Percentiles rank a stretch among this genome's conserved stretches.
Conservation (phyloP, 2,797 vertebrate genomes). For the Glossophaga mutica region DNA sequence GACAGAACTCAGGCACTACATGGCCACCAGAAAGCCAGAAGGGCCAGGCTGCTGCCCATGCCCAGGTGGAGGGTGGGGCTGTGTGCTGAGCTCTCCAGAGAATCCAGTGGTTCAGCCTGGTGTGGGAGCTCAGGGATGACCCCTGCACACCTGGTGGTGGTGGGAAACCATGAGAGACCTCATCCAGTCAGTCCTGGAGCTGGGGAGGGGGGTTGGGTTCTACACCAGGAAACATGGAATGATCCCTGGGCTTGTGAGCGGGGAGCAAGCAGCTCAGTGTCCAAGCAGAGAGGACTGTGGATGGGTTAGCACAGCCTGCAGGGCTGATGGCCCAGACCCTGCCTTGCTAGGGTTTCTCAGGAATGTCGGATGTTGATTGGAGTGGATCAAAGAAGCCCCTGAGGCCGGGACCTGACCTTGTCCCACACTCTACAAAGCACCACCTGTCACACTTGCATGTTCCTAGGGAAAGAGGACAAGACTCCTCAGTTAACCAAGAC, state of each 20-base stretch:
- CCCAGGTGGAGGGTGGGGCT: background rate
- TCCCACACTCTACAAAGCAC: background rate
- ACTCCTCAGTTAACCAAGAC: background rate
- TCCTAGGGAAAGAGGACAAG: background rate
- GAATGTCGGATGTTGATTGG: background rate
- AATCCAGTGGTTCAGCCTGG: background rate
- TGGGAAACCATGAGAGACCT: background rate
- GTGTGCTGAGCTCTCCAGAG: background rate
- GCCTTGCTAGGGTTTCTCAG: background rate
- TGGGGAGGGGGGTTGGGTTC: background rate
- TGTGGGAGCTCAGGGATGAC: background rate
- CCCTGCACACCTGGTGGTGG: too few species aligned
- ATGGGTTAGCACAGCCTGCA: background rate
- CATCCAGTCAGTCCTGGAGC: background rate
- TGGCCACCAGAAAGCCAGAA: background rate
- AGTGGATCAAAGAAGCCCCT: background rate
- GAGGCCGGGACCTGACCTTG: rapidly evolving
- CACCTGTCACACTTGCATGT: too few species aligned
- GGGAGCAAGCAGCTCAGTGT: background rate
- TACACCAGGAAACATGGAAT: background rate
- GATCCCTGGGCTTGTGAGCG: background rate
- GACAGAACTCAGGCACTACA: background rate
- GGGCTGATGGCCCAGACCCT: background rate
- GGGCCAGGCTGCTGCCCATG: too few species aligned
- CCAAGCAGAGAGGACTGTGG: background rate